Base-by-base conservation (phyloP, 1,140 invertebrate genomes). In the Fopius arisanus region DNA sequence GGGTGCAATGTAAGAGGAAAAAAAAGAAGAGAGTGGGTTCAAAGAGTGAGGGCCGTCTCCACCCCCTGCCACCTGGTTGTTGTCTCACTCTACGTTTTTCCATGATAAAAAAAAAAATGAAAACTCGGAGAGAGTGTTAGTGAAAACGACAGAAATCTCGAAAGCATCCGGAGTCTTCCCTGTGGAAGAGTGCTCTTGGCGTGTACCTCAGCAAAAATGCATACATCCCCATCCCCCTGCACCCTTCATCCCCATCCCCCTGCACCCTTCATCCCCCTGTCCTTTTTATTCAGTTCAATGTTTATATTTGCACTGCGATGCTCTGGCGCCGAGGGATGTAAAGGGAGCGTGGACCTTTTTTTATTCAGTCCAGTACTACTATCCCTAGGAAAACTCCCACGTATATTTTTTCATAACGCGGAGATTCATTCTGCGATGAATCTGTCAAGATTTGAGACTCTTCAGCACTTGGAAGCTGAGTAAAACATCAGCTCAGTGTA, bases 301-400 rank as follows among this genome's bases (percentile, higher is more conserved):
- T 70, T 70, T 70, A 70, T 62, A 40, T 71, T 71, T 71, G 33
- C 37, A 37, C 33, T 31, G 16, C n/a, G 59, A 62, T 71, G 33
- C 54, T 63, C 51, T 16, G 37, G 31, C 19, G n/a, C 43, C 43
- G 16, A 40, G 40, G 40, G 51, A 40, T 62, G 28, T 65, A 43
- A 71, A 59, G 59, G 31, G 29, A n/a, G 23, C 62, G 12, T 16
- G 26, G 26, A n/a, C 59, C n/a, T 33, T 71, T 65, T 71, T 51
- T 68, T 19, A 68, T 68, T 29, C 41, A 48, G 33, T 67, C 54
- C 54, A 59, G 54, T 59, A 4, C 10, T 41, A 28, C 37, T 21
- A 19, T 23, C 14, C 5, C 26, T 29, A n/a, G 48, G 41, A 28
- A 54, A 29, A n/a, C 9, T 29, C 54, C 26, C 54, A 19, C 19